A percentile compares a stretch with the other conserved stretches of the same genome.
Evolutionary conservation across 35 echinoderm and acorn worm genomes (phyloP).

Genomic region (Lytechinus pictus): DNA sequence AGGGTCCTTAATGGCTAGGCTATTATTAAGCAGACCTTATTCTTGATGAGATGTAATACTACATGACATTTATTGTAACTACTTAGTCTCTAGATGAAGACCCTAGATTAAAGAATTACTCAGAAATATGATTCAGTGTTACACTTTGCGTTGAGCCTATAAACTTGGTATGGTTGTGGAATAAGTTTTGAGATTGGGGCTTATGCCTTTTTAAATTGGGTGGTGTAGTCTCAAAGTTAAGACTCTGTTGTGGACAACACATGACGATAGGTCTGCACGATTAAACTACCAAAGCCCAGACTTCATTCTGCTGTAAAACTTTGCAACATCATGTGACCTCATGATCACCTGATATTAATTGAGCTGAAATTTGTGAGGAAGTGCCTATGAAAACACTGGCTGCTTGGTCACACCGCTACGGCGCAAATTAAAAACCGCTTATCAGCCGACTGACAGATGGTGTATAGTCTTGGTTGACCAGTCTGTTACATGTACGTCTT

Average conservation of each 20-base stretch:
- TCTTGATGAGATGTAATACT: not conserved
- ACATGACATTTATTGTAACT: not conserved
- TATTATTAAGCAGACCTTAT: not conserved
- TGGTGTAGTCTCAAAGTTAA: no score
- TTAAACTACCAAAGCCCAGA: no score
- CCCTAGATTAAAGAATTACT: no score
- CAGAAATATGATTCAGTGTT: no score
- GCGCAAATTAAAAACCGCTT: constrained; percentile 1
- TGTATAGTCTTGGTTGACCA: not conserved
- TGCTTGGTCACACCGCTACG: not conserved
- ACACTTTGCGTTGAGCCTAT: no score
- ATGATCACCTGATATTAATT: not conserved
- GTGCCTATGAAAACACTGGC: not conserved
- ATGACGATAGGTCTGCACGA: no score
- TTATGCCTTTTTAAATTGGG: no score
- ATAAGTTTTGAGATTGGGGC: no score
- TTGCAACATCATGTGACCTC: not conserved
- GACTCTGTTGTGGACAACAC: no score
- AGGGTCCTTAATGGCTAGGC: not conserved
- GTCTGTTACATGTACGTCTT: not conserved
- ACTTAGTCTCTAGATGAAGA: no score
- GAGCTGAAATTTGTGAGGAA: constrained; percentile 8
- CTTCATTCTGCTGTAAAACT: no score
- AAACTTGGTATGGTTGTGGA: no score
- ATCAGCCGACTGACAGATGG: not conserved